Base-by-base conservation (phyloP, 2,797 vertebrate species). In the Anniella stebbinsi region DNA sequence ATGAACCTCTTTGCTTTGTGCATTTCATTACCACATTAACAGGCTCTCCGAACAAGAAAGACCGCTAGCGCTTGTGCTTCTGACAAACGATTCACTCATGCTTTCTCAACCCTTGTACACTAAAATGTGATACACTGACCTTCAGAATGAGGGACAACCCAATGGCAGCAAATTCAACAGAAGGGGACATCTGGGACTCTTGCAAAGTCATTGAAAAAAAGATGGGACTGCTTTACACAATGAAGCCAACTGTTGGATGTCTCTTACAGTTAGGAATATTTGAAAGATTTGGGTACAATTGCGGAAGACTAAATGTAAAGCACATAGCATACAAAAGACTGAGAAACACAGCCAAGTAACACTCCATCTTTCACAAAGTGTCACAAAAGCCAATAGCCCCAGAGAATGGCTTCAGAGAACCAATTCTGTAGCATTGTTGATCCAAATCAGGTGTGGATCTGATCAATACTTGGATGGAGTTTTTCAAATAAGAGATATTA, bases 1-100 rank as follows among this genome's bases (percentile, higher is more conserved):
- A 98, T 97, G 96, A 97, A 95, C 95, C 94, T 96, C 97, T 98
- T 95, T 97, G 96, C 96, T 96, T 96, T 95, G 96, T 97, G 97
- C 97, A 98, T 98, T 98, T 98, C 98, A 98, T 98, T 98, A 98
- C 98, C 97, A 97, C 96, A 97, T 97, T 97, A 97, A 97, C 98
- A 97, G 97, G 97, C 96, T 98, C 97, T 97, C 98, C 96, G 88
- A 95, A 96, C 96, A 96, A 95, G 93, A 95, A 90, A 2, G 0
- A 73, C 33, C 5, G 89, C 93, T 28, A 63, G 94, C 92, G 92
- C 94, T 96, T 97, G 95, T 95, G 96, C 97, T 97, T 96, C 97
- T 94, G 97, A 97, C 92, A 91, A 95, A 93, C 1, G 87, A 93
- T 88, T 77, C 81, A 72, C 73, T 18, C 91, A 63, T 70, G 72